Base-by-base conservation (phyloP, 1,140 invertebrate genomes). In the Hylaeus volcanicus region DNA sequence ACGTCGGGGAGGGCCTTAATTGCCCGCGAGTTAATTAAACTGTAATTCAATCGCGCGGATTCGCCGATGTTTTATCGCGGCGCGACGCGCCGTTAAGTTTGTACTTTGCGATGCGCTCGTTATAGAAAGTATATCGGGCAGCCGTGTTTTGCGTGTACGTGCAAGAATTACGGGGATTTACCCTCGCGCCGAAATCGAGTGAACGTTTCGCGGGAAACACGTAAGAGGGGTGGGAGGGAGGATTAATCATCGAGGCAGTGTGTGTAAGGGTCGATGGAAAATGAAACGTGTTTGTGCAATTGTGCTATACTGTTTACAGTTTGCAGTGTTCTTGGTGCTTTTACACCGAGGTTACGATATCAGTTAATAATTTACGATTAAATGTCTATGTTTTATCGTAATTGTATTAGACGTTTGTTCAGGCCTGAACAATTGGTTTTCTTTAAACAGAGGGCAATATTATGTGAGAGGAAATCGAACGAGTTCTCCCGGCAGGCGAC, bases 1-100 rank as follows among this genome's bases (percentile, higher is more conserved):
- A 37, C 68, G 65, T 56, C 45, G 79, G 84, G 86, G 82, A 88
- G 85, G 88, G 82, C 87, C 86, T 92, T 91, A 92, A 92, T 92
- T 92, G 91, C 91, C 90, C 90, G 88, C 90, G 91, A 92, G 91
- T 92, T 92, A 92, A 92, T 92, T 92, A 92, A 92, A 92, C 91
- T 92, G 92, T 92, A 92, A 92, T 92, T 92, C 92, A 92, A 92
- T 92, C 91, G 91, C 91, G 91, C 89, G 89, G 92, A 92, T 91
- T 92, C 90, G 87, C 89, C 89, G 90, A 90, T 91, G 91, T 92
- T 92, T 92, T 92, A 92, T 92, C 91, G 89, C 82, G 79, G 85
- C 82, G 86, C 85, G 86, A 88, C 85, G 86, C 82, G 66, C 82
- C 85, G 86, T 86, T 87, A 86, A 86, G 85, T 86, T 87, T 80